These are phyloP conservation scores for Eptatretus atami DNA, from an alignment of 2,797 vertebrate species.

Conservation along the genomic window DNA sequence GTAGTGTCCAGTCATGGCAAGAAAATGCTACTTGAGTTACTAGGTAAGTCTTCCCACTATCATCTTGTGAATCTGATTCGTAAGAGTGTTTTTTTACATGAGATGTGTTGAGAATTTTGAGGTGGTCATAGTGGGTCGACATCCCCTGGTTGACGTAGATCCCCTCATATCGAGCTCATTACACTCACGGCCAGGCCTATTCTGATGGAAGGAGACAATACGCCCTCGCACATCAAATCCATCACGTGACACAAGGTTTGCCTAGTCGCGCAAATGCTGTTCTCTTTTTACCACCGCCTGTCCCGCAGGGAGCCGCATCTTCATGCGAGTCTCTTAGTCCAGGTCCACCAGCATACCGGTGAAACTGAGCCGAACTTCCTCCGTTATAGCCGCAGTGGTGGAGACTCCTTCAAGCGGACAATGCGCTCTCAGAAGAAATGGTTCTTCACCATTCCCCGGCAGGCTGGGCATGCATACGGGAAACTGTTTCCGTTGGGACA, in stretches of 20 bases:
- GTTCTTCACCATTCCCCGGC: too few species aligned
- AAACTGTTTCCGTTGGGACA: too few species aligned
- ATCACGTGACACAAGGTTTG: conserved; percentile 1
- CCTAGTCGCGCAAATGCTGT: background rate
- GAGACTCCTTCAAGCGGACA: too few species aligned
- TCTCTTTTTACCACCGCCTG: conserved; percentile 1
- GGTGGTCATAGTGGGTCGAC: conserved; percentile 20
- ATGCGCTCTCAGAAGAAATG: too few species aligned
- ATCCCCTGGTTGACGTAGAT: conserved; percentile 64
- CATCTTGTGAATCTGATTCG: conserved; percentile 30
- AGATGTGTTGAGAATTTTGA: conserved; percentile 9
- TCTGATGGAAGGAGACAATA: conserved; percentile 18
- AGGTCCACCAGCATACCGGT: too few species aligned
- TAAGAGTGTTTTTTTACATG: conserved; percentile 21
- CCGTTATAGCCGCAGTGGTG: too few species aligned
- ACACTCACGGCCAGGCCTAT: conserved; percentile 53
- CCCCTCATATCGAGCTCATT: conserved; percentile 84
- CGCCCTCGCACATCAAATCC: background rate
- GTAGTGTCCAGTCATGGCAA: conserved; percentile 18
- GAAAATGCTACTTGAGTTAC: conserved; percentile 18
- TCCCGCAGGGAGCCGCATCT: background rate
- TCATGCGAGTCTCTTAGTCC: background rate
- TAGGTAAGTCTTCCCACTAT: conserved; percentile 26
- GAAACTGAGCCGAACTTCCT: too few species aligned
- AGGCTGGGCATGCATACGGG: too few species aligned